Percentiles rank a stretch among this genome's conserved stretches.
Conservation (phyloP, 2,888 invertebrate species). For the Hirtodrosophila trivittata region DNA sequence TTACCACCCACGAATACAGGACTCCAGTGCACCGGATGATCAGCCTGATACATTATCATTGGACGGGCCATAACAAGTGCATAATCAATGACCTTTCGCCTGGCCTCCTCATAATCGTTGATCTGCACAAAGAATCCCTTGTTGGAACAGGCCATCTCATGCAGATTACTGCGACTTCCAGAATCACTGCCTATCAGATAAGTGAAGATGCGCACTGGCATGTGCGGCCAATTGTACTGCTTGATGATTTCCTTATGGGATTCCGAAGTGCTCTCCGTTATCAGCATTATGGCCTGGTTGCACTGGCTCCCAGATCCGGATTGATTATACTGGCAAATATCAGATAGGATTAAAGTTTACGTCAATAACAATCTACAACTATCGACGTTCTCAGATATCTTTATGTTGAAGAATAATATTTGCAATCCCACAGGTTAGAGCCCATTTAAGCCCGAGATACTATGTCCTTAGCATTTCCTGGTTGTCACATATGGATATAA, state of each 20-base stretch:
- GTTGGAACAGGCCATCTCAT: constrained; percentile 98
- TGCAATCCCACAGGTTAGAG: no score
- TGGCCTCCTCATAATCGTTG: constrained; percentile 93
- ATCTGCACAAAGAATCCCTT: constrained; percentile 95
- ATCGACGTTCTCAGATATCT: no score
- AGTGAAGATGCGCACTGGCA: constrained; percentile 97
- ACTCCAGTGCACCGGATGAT: constrained; percentile 97
- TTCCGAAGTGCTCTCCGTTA: constrained; percentile 95
- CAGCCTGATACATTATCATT: constrained; percentile 96
- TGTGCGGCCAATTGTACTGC: constrained; percentile 95
- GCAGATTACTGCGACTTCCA: constrained; percentile 92
- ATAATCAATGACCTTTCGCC: constrained; percentile 96
- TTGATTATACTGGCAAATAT: constrained; percentile 89
- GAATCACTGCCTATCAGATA: constrained; percentile 97
- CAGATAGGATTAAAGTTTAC: no score
- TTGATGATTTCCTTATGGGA: constrained; percentile 88
- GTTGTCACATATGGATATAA: no score
- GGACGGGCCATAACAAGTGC: constrained; percentile 97
- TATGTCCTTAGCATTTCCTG: no score
- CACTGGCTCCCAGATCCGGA: constrained; percentile 95
- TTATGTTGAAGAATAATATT: no score
- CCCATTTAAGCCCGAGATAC: no score
- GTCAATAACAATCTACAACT: no score
- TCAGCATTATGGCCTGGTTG: constrained; percentile 98
- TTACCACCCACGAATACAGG: constrained; percentile 94